Base-by-base conservation (phyloP, 2,888 invertebrate species). In the Brachyptera risi region DNA sequence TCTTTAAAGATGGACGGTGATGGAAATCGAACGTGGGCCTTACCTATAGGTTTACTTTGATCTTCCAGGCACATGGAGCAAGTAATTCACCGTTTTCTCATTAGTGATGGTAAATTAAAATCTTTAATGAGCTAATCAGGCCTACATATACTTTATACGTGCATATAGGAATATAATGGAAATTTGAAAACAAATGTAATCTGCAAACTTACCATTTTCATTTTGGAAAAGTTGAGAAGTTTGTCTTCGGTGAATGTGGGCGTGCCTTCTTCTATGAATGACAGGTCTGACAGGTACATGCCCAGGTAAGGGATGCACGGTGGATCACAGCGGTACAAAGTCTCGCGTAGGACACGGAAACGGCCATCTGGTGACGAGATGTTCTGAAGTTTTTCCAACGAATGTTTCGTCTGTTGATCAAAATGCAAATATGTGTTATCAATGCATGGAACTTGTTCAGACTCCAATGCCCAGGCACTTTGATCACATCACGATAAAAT, bases 231-330 rank as follows among this genome's bases (percentile, higher is more conserved):
- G 73, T 95, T 95, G 47, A 95, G 80, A 15, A 95, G 82, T 58
- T 89, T 87, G 65, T 94, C 92, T 1, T 92, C 90, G 0, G 93
- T 92, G 73, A 90, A 89, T 73, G 92, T 93, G 0, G 93, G 88
- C 2, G 93, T 92, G 27, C 94, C 93, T 76, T 95, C 95, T 74
- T 95, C 94, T 61, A 95, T 93, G 74, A 94, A 94, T 2, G 93
- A 92, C 54, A 95, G 78, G 74, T 95, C 94, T 5, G 93, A 92
- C 24, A 95, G 77, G 73, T 95, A 95, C 82, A 94, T 86, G 44
- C 95, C 95, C 66, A 92, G 76, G 72, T 91, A 92, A 0, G 92
- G 92, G 65, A 92, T 91, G 70, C 91, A 90, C 0, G 91, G 91
- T 17, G 91, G 91, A 74, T 94, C 94, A 73, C 92, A 93, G 67